Base-by-base conservation (phyloP, 2,113 vertebrate genomes). In the Scolopax mira region DNA sequence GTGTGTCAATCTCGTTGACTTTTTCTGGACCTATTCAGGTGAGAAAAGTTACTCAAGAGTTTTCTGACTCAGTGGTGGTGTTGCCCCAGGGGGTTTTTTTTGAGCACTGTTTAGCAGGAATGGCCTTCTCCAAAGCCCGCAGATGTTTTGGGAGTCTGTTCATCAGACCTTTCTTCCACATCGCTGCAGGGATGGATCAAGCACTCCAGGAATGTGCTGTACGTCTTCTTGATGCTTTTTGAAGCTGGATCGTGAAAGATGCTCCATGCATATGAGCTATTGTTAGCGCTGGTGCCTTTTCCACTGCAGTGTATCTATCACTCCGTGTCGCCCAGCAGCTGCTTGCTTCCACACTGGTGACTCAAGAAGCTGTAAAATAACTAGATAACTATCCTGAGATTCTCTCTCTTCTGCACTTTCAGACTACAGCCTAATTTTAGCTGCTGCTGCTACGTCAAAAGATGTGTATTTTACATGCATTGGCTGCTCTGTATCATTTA, bases 311-410 rank as follows among this genome's bases (percentile, higher is more conserved):
- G 18, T 66, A 22, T 65, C 23, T n/a, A 69, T 94, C 65, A 64
- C 16, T 89, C 35, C 4, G 1, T 55, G 58, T 62, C 14, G 6
- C 72, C 37, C 64, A 64, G 42, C 39, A 86, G 49, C 62, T 88
- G 60, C 74, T 91, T 79, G 39, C 69, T 88, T 96, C 66, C 80
- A 89, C 13, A 6, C 21, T 49, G 67, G 51, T 93, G 95, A 92
- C 90, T 95, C 86, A 95, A 55, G 33, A 86, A 92, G 33, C 31
- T 86, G 77, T 42, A 81, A 81, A 91, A 88, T 81, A 91, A 92
- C 79, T 88, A 57, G 41, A n/a, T 90, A 79, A 61, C 80, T 55
- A 57, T 13, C 37, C 54, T 33, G 25, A 88, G 48, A 78, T 55
- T 74, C 51, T 84, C 49, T 83, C 61, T 8, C 18, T 81, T 85